Evolutionary conservation across 2,888 invertebrate genomes (phyloP).

Genomic region (Athalia circularis): DNA sequence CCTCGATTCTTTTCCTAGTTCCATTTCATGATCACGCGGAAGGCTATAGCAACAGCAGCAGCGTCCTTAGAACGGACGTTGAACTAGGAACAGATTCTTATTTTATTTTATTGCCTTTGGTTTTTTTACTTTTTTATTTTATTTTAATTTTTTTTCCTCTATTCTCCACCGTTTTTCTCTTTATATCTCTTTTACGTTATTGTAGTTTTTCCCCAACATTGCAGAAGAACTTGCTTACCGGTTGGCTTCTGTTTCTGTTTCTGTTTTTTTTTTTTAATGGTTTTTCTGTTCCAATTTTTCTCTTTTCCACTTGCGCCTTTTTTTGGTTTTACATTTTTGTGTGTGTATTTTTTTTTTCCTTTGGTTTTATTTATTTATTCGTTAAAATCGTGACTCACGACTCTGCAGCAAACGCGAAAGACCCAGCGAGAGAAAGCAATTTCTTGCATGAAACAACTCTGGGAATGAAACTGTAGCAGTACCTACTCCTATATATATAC

Average conservation of each 20-base stretch:
- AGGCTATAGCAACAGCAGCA: no score
- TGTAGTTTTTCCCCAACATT: neutral
- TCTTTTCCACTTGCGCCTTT: no score
- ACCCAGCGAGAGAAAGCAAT: constrained; percentile 30
- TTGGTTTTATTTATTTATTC: no score
- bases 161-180: no score
- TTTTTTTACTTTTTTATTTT: neutral
- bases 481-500: neutral
- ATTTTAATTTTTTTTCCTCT: neutral
- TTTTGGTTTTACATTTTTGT: no score
- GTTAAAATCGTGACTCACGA: constrained; percentile 3
- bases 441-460: constrained; percentile 24
- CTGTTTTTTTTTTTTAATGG: neutral
- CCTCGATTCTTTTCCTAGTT: neutral
- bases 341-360: no score
- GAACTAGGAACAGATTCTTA: neutral
- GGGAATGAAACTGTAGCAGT: neutral
- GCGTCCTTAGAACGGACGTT: constrained; percentile 17
- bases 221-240: neutral
- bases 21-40: no score
- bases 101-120: neutral
- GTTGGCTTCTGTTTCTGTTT: neutral
- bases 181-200: no score
- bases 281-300: no score
- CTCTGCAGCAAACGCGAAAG: neutral